phyloP scores from a whole-genome alignment of 1,140 invertebrate species.

The Drosophila chauvacae region DNA sequence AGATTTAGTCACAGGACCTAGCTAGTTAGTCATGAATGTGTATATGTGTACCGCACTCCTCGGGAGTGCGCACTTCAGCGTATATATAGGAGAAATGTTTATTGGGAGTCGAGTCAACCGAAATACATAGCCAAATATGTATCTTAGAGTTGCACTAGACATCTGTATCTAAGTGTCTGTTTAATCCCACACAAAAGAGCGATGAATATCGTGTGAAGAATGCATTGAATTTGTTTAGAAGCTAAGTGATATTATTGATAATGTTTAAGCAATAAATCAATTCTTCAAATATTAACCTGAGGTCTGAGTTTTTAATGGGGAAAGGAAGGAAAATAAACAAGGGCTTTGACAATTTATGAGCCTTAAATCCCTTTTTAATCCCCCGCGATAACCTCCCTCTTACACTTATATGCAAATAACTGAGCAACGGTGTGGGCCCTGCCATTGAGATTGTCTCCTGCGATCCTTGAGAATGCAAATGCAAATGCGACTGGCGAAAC shows the following conservation, averaged over 20 bases:
- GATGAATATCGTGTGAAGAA: constrained; percentile 15
- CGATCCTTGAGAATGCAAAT: constrained; percentile 63
- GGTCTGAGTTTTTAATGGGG: background rate
- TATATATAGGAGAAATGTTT: constrained; percentile 21
- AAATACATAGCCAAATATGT: constrained; percentile 46
- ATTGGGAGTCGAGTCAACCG: constrained; percentile 31
- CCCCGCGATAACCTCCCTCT: background rate
- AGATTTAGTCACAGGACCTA: constrained; percentile 28
- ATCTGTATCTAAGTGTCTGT: constrained; percentile 53
- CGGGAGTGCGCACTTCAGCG: constrained; percentile 5
- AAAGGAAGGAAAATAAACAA: background rate
- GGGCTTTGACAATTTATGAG: background rate
- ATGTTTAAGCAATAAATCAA: constrained; percentile 82
- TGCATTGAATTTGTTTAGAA: constrained; percentile 78
- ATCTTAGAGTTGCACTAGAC: constrained; percentile 50
- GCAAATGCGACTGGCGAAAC: constrained; percentile 63
- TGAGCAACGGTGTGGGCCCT: constrained; percentile 31
- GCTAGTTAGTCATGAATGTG: constrained; percentile 70
- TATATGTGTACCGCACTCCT: constrained; percentile 36
- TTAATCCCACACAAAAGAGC: constrained; percentile 42
- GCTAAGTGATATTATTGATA: constrained; percentile 82
- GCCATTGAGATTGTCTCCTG: constrained; percentile 37
- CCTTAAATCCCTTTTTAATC: background rate
- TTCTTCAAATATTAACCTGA: constrained; percentile 65
- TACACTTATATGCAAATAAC: constrained; percentile 60